Base-by-base conservation (phyloP, 2,888 invertebrate species). In the Chymomyza amoena region DNA sequence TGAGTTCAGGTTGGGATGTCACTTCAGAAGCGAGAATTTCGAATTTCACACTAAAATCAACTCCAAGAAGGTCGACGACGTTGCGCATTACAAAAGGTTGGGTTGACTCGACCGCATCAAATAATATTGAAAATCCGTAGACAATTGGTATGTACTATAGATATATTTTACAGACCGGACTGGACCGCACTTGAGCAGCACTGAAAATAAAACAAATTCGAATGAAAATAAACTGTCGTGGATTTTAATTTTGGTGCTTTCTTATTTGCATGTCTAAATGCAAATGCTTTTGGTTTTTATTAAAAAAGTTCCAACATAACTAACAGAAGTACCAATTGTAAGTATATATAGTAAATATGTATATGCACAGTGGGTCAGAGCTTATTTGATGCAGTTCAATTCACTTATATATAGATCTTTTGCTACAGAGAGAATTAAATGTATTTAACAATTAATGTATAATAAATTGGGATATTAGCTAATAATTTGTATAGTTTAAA, bases 131-230 rank as follows among this genome's bases (percentile, higher is more conserved):
- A 87, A 87, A 84, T 77, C 82, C 87, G 78, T 84, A 87, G 83
- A 83, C 86, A 83, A 85, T 87, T 87, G 39, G 83, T 84, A 78
- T 87, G 70, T n/a, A n/a, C n/a, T n/a, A n/a, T 73, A 32, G 32
- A 32, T 32, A 80, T 70, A 76, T 75, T 77, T 82, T 75, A 75
- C 7, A 61, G 71, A 80, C 73, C 70, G 81, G 76, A 78, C 67
- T 66, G 74, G 75, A 80, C 80, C 77, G 78, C 75, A 81, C 81
- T 84, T 81, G 79, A 81, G 76, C 69, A 65, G 63, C 76, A 87
- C 85, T 90, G 88, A 88, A 89, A 90, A 89, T 89, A 79, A 90
- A 89, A 81, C 87, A 79, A 74, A 82, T 75, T 77, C 79, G 80
- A 73, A 70, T 77, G 66, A 65, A 75, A 75, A 72, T 72, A 87